These are phyloP conservation scores for Hoplodrina ambigua DNA, from an alignment of 2,888 invertebrate genomes.

Conservation along the genomic window DNA sequence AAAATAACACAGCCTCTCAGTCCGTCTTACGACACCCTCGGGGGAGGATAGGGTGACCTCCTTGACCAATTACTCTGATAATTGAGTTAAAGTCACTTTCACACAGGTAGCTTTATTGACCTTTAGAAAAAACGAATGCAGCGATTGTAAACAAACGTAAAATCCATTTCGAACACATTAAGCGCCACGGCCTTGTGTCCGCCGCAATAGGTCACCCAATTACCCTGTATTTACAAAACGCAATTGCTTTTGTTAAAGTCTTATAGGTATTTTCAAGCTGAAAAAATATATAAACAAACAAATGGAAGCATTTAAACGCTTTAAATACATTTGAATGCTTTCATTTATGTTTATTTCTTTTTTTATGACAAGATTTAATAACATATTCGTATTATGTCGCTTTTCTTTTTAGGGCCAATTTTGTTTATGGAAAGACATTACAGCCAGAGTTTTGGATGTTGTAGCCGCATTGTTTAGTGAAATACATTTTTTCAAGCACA, in stretches of 20 bases:
- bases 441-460: conserved; percentile 1
- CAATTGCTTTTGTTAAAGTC: conserved; percentile 18
- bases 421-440: conserved; percentile 34
- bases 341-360: conserved; percentile 35
- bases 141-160: conserved; percentile 19
- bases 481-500: conserved; percentile 7
- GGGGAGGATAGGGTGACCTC: conserved; percentile 1
- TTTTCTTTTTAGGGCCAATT: conserved; percentile 13
- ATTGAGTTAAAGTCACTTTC: not conserved
- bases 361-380: conserved; percentile 42
- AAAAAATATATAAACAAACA: conserved; percentile 24
- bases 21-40: conserved; percentile 7
- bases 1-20: conserved; percentile 11
- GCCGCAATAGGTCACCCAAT: conserved; percentile 30
- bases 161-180: conserved; percentile 35
- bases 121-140: conserved; percentile 17
- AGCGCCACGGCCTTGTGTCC: conserved; percentile 15
- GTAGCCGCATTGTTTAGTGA: conserved; percentile 19
- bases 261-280: not conserved
- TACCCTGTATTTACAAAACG: conserved; percentile 26
- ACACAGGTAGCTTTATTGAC: conserved; percentile 1
- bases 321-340: conserved; percentile 35
- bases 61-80: not conserved
- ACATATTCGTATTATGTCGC: not conserved
- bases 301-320: conserved; percentile 30